Conservation (phyloP, 2,888 invertebrate genomes). For the Erebia aethiops region DNA sequence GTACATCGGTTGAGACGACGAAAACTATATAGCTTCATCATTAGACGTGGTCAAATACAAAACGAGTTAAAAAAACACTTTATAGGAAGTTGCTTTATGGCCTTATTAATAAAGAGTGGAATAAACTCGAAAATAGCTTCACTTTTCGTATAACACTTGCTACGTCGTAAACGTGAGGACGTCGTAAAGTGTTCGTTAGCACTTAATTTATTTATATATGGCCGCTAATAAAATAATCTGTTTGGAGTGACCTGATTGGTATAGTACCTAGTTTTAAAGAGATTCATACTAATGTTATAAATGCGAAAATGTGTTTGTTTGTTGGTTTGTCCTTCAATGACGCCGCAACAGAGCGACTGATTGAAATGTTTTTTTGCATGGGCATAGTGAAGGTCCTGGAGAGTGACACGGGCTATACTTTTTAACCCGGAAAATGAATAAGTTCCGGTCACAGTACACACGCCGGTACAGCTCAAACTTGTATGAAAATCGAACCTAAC, state of each 20-base stretch:
- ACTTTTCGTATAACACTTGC: slow-evolving; percentile 27
- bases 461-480: no score
- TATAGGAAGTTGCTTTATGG: slow-evolving; percentile 20
- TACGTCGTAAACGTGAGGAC: slow-evolving; percentile 36
- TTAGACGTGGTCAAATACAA: not conserved
- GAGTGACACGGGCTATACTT: no score
- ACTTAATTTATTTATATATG: slow-evolving; percentile 61
- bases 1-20: no score
- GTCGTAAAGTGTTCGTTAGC: slow-evolving; percentile 70
- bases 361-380: no score
- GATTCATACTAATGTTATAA: not conserved
- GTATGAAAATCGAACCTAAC: no score
- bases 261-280: slow-evolving; percentile 25
- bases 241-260: slow-evolving; percentile 32
- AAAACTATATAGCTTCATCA: not conserved
- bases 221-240: slow-evolving; percentile 29
- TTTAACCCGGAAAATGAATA: no score
- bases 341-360: no score
- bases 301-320: no score
- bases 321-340: no score
- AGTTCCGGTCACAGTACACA: no score
- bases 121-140: slow-evolving; percentile 36
- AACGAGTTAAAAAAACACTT: not conserved
- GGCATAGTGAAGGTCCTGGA: no score
- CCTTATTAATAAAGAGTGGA: not conserved